These are phyloP conservation scores for Cyclophora punctaria DNA, from an alignment of 2,888 invertebrate species.

Conservation along the genomic window DNA sequence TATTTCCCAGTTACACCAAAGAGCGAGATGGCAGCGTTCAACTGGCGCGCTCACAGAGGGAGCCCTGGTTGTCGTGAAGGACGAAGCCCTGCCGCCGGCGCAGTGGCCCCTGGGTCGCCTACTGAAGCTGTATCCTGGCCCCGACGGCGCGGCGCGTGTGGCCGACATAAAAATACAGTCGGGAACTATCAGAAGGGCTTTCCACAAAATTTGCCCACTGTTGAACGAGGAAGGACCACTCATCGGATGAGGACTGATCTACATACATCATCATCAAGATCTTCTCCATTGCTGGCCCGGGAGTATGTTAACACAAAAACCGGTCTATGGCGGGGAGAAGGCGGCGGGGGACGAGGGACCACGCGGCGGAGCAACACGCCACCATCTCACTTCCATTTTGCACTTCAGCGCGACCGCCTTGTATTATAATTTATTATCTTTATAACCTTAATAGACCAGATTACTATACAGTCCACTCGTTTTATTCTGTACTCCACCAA, in stretches of 20 bases:
- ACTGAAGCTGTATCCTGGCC: slow-evolving; percentile 35
- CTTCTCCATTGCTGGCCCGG: too few relatives aligned
- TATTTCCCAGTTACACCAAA: slow-evolving; percentile 4
- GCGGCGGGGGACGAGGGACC: too few relatives aligned
- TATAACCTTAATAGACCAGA: too few relatives aligned
- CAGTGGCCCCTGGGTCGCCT: slow-evolving; percentile 30
- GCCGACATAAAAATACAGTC: slow-evolving; percentile 31
- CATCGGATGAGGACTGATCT: neutral
- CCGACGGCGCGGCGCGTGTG: slow-evolving; percentile 31
- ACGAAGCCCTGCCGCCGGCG: neutral
- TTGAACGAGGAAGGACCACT: too few relatives aligned
- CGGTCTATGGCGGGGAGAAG: too few relatives aligned
- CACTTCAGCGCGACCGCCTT: too few relatives aligned
- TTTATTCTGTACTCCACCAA: too few relatives aligned
- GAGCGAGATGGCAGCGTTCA: neutral
- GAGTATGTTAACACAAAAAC: too few relatives aligned
- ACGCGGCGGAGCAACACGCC: too few relatives aligned
- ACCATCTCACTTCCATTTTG: too few relatives aligned
- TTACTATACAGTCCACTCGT: too few relatives aligned
- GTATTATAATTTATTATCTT: too few relatives aligned
- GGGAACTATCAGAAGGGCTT: slow-evolving; percentile 24
- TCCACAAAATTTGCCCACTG: neutral
- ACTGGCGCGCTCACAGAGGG: neutral
- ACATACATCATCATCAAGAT: neutral
- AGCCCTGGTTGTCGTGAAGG: neutral